Evolutionary conservation across 2,888 invertebrate species (phyloP).

Genomic region (Eupeodes latifasciatus): DNA sequence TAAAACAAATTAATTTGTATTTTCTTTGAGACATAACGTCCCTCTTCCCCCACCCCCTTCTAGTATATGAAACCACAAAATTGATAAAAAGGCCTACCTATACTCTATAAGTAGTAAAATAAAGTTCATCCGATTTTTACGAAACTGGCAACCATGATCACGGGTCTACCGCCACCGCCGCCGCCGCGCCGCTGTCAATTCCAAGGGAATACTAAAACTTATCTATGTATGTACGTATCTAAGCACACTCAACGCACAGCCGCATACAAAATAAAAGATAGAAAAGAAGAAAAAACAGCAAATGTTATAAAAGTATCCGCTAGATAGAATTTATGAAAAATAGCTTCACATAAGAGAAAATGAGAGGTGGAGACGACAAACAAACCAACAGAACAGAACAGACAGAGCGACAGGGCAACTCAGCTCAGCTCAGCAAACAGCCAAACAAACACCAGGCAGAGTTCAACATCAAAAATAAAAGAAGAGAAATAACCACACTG

Average conservation of each 20-base stretch:
- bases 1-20: too few species aligned
- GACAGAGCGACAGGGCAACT: conserved; percentile 2
- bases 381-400: background rate
- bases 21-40: too few species aligned
- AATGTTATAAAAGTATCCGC: conserved; percentile 32
- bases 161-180: background rate
- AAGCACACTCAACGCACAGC: conserved; percentile 41
- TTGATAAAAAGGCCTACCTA: too few species aligned
- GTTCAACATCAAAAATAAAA: background rate
- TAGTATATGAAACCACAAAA: too few species aligned
- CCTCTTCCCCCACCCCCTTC: too few species aligned
- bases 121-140: background rate
- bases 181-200: background rate
- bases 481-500: conserved; percentile 38
- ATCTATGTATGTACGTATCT: background rate
- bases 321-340: conserved; percentile 62
- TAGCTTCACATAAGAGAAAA: conserved; percentile 34
- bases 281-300: conserved; percentile 30
- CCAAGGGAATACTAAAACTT: conserved; percentile 22
- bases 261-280: conserved; percentile 17
- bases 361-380: conserved; percentile 7
- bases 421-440: conserved; percentile 2
- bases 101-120: background rate
- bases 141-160: conserved; percentile 1
- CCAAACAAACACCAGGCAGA: background rate